A percentile compares a stretch with the other conserved stretches of the same genome.
Evolutionary conservation across 2,113 vertebrate genomes (phyloP).

Genomic region (Campylomormyrus numenius): DNA sequence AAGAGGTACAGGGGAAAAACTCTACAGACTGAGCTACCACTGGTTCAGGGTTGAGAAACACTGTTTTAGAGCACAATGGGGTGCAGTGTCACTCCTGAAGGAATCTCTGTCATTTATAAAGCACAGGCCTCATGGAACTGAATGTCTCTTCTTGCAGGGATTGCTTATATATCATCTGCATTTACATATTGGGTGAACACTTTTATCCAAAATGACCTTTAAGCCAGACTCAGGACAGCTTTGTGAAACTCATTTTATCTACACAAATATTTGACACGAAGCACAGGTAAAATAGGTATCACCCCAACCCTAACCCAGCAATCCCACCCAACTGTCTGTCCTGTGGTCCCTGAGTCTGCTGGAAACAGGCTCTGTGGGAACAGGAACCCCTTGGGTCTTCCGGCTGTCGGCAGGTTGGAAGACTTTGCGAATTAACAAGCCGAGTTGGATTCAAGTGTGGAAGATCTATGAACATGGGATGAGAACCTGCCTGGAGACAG

Average conservation of each 20-base stretch:
- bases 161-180: background rate
- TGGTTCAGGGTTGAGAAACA: background rate
- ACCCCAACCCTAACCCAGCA: background rate
- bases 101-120: background rate
- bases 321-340: background rate
- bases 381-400: background rate
- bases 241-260: background rate
- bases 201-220: background rate
- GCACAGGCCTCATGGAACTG: background rate
- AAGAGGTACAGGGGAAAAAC: background rate
- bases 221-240: background rate
- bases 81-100: background rate
- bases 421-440: background rate
- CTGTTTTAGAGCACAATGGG: background rate
- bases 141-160: background rate
- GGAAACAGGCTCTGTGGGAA: background rate
- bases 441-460: background rate
- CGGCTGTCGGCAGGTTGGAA: background rate
- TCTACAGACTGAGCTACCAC: background rate
- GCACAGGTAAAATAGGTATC: background rate
- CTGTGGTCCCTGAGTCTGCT: background rate
- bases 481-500: background rate
- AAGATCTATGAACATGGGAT: background rate
- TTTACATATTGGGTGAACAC: background rate
- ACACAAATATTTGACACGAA: background rate